Percentiles rank a stretch among this genome's conserved stretches.
These are phyloP conservation scores for Cydia fagiglandana DNA, from an alignment of 1,140 invertebrate genomes.

Conservation along the genomic window DNA sequence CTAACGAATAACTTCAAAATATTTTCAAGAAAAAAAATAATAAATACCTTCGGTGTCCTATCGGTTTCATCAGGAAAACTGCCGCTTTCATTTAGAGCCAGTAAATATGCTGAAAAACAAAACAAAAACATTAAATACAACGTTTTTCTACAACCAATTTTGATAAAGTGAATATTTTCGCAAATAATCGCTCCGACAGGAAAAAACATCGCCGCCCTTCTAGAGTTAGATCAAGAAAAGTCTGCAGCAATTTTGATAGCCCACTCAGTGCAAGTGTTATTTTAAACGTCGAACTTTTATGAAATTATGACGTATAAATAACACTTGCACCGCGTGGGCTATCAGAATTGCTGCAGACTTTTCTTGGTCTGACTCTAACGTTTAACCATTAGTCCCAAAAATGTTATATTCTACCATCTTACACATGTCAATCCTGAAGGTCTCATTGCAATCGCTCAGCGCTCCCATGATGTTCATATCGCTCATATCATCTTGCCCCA, in stretches of 20 bases:
- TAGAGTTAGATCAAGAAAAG: too few relatives aligned
- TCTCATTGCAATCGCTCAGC: slow-evolving; percentile 64
- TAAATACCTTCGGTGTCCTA: slow-evolving; percentile 62
- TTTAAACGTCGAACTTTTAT: too few relatives aligned
- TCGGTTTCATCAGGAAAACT: slow-evolving; percentile 73
- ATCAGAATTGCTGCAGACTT: too few relatives aligned
- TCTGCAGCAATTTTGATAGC: too few relatives aligned
- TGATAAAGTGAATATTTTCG: too few relatives aligned
- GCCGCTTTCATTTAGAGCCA: slow-evolving; percentile 61
- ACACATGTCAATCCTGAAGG: slow-evolving; percentile 64
- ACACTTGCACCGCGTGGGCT: too few relatives aligned
- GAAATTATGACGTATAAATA: too few relatives aligned
- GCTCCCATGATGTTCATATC: slow-evolving; percentile 46
- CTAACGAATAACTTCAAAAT: too few relatives aligned
- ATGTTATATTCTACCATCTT: slow-evolving; percentile 36
- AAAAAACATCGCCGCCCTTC: not conserved
- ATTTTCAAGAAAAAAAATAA: slow-evolving; percentile 6
- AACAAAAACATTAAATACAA: slow-evolving; percentile 7
- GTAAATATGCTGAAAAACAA: slow-evolving; percentile 63
- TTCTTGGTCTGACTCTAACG: too few relatives aligned
- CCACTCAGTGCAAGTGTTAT: too few relatives aligned
- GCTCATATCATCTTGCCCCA: slow-evolving; percentile 37
- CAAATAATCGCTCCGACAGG: not conserved
- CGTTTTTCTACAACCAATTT: too few relatives aligned
- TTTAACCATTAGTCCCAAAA: not conserved